Base-by-base conservation (phyloP, 2,113 vertebrate species). In the Polypterus bichir region DNA sequence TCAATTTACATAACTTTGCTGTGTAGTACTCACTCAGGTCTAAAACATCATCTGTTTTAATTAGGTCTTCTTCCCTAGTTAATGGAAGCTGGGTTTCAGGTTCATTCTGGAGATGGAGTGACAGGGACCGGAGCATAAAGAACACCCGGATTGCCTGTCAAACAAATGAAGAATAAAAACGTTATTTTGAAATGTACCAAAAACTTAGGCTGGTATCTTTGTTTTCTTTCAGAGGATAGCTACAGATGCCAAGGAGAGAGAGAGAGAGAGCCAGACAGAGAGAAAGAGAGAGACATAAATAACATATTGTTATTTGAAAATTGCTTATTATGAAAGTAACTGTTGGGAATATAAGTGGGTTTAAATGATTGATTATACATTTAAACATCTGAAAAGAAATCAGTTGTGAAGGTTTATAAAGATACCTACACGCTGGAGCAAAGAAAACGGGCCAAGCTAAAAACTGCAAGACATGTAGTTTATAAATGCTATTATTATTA, bases 11-110 rank as follows among this genome's bases (percentile, higher is more conserved):
- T 1, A 27, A 27, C 27, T 27, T 27, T 27, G 27, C 27, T 27
- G 27, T 27, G 2, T 27, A 27, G 27, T 68, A 85, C 95, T 93
- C 83, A 99, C 96, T 99, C 74, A 98, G 86, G 73, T 99, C 95
- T 5, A 99, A 86, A 61, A 99, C 95, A 1, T 99, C 96, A 47
- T 99, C 95, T 0, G 88, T 92, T 68, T 95, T 97, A 72, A 99
- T 98, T 5, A 99, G 87, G 74, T 96, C 92, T 68, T 94, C 94
- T 0, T 94, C 87, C 62, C 96, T 83, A 0, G 93, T 99, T 65
- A 99, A 83, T 0, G 95, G 96, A 68, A 99, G 72, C 78, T 93
- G 96, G 6, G 89, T 98, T 77, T 99, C 96, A 0, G 81, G 92
- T 69, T 97, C 91, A 5, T 77, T 81, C 67, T 73, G 85, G 48